phyloP scores from a whole-genome alignment of 2,888 invertebrate species.

The Campaea margaritaria region DNA sequence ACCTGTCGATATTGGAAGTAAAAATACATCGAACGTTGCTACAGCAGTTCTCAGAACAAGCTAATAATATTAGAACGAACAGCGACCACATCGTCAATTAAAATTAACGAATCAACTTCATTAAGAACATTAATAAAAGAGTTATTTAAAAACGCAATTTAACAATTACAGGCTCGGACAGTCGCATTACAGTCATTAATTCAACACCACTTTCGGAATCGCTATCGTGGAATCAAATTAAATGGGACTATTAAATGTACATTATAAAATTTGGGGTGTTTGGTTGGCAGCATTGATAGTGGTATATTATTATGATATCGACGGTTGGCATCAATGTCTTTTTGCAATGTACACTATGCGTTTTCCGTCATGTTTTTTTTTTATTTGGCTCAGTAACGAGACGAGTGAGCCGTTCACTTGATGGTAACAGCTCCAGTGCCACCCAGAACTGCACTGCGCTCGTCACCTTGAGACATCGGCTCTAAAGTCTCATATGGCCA shows the following conservation, averaged over 20 bases:
- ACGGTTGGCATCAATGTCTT: background rate
- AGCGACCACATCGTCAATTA: constrained; percentile 19
- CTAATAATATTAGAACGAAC: constrained; percentile 5
- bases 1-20: too few relatives aligned
- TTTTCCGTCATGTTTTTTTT: too few relatives aligned
- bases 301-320: background rate
- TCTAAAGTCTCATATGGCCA: too few relatives aligned
- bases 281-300: constrained; percentile 1
- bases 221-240: constrained; percentile 68
- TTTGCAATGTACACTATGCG: background rate
- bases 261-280: constrained; percentile 38
- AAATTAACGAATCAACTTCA: constrained; percentile 31
- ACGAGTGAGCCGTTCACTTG: too few relatives aligned
- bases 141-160: constrained; percentile 34
- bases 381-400: too few relatives aligned
- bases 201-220: constrained; percentile 53
- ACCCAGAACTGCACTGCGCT: too few relatives aligned
- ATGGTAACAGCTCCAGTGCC: too few relatives aligned
- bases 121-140: constrained; percentile 18
- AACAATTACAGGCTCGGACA: constrained; percentile 33
- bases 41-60: background rate
- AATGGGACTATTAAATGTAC: constrained; percentile 65
- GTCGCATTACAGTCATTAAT: constrained; percentile 47
- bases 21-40: too few relatives aligned
- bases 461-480: too few relatives aligned